Base-by-base conservation (phyloP, 2,113 vertebrate species). In the Elephas maximus region DNA sequence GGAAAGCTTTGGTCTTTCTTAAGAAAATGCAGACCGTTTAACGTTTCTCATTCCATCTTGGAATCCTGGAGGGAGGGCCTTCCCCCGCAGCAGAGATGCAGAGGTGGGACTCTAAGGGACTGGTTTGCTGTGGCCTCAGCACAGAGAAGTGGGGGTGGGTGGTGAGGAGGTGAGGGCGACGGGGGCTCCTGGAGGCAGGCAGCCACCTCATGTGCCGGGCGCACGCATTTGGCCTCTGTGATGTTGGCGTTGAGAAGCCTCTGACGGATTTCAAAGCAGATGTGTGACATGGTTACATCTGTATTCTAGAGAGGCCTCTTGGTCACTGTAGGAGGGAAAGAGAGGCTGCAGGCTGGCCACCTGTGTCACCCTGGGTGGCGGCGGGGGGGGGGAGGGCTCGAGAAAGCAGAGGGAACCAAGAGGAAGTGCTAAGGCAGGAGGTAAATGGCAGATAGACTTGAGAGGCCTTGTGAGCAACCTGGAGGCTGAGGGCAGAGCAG, bases 371-470 rank as follows among this genome's bases (percentile, higher is more conserved):
- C 65, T 14, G 24, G 80, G 87, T 28, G 53, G 37, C 37, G 21
- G 23, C 41, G 53, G 30, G 26, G 37, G n/a, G 33, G 23, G 15
- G 33, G 45, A 73, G 45, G 51, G 11, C 3, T 15, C 14, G 15
- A 3, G 0, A 37, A 73, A 51, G 33, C 45, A 8, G 65, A 6
- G 28, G 30, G 37, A 45, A 7, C 0, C 9, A 48, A 77, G 65
- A 62, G 44, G 37, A 71, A 93, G 84, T 0, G 0, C 17, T 6
- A 26, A 73, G 48, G 9, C 1, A 6, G 45, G 24, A 81, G 48
- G 8, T 2, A 2, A 37, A 7, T 45, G 28, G 23, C 26, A 12
- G 6, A 44, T 60, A 11, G 23, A 21, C 48, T 18, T 0, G 0
- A 20, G 79, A 44, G 60, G 53, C 53, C 15, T 17, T 57, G 11